These are phyloP conservation scores for Halocynthia aurantium DNA, from an alignment of 23 tunicate genomes.

Conservation along the genomic window DNA sequence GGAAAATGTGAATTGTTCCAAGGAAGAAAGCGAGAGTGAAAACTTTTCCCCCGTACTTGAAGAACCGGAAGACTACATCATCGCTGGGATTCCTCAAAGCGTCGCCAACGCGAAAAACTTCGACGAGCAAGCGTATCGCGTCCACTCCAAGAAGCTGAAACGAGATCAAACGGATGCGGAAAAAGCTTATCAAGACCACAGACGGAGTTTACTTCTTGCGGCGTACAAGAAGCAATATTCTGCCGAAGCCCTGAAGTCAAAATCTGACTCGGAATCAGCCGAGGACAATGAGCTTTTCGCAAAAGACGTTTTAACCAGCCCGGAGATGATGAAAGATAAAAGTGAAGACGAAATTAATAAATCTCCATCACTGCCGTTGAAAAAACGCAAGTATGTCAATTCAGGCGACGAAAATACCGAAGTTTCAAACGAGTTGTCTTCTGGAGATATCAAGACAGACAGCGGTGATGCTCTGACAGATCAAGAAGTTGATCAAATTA, in stretches of 20 bases:
- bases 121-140: constrained; percentile 22
- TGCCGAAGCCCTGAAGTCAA: not conserved
- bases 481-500: not conserved
- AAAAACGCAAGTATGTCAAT: constrained; percentile 59
- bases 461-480: constrained; percentile 7
- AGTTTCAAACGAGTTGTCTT: not conserved
- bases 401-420: constrained; percentile 7
- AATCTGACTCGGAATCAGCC: constrained; percentile 11
- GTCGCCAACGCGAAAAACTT: constrained; percentile 7
- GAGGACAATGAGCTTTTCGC: constrained; percentile 1
- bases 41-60: constrained; percentile 25
- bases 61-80: constrained; percentile 87
- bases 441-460: constrained; percentile 7
- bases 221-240: not conserved
- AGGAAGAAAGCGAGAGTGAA: constrained; percentile 19
- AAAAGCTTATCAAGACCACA: not conserved
- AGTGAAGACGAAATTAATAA: constrained; percentile 27
- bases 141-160: constrained; percentile 37
- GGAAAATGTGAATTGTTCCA: not conserved
- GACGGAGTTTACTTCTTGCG: too few species aligned
- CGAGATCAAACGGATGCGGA: constrained; percentile 12
- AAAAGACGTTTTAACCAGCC: not conserved
- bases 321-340: constrained; percentile 4
- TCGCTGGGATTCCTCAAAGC: constrained; percentile 57
- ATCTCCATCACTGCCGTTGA: constrained; percentile 75